Evolutionary conservation across 2,888 invertebrate species (phyloP).

Genomic region (Kuschelorhynchus macadamiae): DNA sequence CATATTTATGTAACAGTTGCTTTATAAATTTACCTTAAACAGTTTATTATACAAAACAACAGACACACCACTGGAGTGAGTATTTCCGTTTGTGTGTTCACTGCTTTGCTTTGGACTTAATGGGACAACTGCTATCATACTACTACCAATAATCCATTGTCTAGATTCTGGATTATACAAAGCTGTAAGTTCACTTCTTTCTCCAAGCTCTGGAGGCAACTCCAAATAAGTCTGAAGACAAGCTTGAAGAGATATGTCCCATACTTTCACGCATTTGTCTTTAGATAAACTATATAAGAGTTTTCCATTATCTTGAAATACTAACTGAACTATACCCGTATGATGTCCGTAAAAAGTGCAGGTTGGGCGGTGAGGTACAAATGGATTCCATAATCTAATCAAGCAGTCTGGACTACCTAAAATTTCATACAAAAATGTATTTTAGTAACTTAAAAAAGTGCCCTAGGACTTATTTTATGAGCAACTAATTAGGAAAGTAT

Average conservation of each 20-base stretch:
- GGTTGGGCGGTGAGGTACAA: constrained; percentile 78
- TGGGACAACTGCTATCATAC: constrained; percentile 75
- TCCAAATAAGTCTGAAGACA: constrained; percentile 81
- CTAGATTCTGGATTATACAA: constrained; percentile 78
- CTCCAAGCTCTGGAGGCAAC: constrained; percentile 75
- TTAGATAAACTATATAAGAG: constrained; percentile 81
- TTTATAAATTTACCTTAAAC: constrained; percentile 69
- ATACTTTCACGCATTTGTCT: constrained; percentile 79
- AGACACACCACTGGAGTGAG: constrained; percentile 76
- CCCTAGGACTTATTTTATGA: too few species aligned
- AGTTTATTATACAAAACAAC: constrained; percentile 82
- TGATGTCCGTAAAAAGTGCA: constrained; percentile 79
- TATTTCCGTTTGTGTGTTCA: constrained; percentile 79
- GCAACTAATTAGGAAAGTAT: too few species aligned
- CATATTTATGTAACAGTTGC: too few species aligned
- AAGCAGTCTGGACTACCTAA: constrained; percentile 80
- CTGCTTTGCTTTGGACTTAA: constrained; percentile 78
- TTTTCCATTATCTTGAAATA: constrained; percentile 77
- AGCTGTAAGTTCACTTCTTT: constrained; percentile 69
- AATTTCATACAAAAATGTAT: background rate
- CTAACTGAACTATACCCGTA: constrained; percentile 76
- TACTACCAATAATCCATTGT: constrained; percentile 77
- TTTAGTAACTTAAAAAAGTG: too few species aligned
- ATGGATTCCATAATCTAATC: constrained; percentile 83
- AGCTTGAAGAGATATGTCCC: constrained; percentile 78